phyloP scores from a whole-genome alignment of 2,113 vertebrate species.

The Ploceus nigricollis region DNA sequence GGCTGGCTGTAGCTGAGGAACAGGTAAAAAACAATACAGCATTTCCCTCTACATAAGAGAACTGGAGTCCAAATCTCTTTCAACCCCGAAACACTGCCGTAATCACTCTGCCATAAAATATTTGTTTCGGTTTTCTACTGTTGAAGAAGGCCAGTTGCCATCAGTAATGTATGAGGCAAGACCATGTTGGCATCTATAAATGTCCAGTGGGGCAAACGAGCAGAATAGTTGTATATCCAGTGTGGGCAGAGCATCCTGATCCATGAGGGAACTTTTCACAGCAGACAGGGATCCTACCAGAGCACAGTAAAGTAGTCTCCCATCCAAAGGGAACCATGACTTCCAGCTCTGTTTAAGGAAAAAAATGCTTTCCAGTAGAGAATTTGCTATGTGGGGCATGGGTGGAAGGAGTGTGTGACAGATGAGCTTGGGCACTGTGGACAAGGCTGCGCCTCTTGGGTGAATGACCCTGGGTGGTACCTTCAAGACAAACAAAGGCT shows the following conservation, averaged over 20 bases:
- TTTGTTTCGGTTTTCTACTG: neutral
- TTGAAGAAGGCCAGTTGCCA: neutral
- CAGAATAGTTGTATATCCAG: neutral
- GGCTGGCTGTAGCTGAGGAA: neutral
- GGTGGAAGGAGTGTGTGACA: rapidly evolving
- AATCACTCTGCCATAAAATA: neutral
- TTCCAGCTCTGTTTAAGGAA: neutral
- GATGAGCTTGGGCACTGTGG: rapidly evolving
- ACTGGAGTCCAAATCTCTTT: neutral
- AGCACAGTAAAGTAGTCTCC: neutral
- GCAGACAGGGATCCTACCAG: neutral
- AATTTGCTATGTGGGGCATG: rapidly evolving
- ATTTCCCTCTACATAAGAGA: neutral
- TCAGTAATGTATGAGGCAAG: neutral
- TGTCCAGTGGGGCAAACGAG: neutral
- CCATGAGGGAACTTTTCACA: rapidly evolving
- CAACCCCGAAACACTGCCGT: neutral
- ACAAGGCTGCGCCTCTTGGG: rapidly evolving
- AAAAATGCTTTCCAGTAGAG: neutral
- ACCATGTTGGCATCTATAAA: neutral
- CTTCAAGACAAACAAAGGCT: neutral
- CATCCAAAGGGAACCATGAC: neutral
- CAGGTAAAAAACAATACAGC: neutral
- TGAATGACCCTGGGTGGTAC: neutral
- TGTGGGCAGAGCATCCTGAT: neutral